These are phyloP conservation scores for Paraplagusia blochii DNA, from an alignment of 2,113 vertebrate species.

Conservation along the genomic window DNA sequence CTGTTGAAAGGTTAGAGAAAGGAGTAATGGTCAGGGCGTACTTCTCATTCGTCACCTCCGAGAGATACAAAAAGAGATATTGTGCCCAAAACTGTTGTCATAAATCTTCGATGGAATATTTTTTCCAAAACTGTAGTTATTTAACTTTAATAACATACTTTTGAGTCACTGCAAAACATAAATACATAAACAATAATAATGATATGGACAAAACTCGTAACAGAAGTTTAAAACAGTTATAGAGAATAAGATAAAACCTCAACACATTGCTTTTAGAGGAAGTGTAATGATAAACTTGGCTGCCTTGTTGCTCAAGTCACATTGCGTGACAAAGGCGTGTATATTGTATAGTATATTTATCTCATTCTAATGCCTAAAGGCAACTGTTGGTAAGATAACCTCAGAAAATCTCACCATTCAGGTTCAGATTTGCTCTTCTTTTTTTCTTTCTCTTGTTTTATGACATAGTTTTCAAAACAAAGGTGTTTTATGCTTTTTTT, in stretches of 20 bases:
- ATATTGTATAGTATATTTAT: constrained; percentile 55
- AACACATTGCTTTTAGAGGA: constrained; percentile 17
- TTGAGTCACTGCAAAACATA: no score
- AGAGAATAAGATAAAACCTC: constrained; percentile 3
- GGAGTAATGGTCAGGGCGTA: no score
- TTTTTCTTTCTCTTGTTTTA: constrained; percentile 25
- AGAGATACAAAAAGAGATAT: no score
- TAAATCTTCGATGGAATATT: no score
- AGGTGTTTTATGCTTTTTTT: background rate
- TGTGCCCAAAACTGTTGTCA: no score
- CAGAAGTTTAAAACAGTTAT: constrained; percentile 5
- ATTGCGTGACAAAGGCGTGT: constrained; percentile 61
- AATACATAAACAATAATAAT: no score
- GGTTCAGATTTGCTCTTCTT: constrained; percentile 49
- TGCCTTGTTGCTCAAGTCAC: constrained; percentile 38
- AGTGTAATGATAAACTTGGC: constrained; percentile 14
- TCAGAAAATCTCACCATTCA: constrained; percentile 60
- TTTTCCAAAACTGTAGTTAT: no score
- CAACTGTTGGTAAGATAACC: constrained; percentile 47
- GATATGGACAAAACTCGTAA: no score
- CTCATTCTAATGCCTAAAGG: constrained; percentile 38
- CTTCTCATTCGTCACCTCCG: no score
- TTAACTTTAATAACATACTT: no score
- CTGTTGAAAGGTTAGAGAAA: constrained; percentile 1
- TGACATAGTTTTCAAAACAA: constrained; percentile 1